phyloP scores from a whole-genome alignment of 1,140 invertebrate genomes.

The Papilio dardanus region DNA sequence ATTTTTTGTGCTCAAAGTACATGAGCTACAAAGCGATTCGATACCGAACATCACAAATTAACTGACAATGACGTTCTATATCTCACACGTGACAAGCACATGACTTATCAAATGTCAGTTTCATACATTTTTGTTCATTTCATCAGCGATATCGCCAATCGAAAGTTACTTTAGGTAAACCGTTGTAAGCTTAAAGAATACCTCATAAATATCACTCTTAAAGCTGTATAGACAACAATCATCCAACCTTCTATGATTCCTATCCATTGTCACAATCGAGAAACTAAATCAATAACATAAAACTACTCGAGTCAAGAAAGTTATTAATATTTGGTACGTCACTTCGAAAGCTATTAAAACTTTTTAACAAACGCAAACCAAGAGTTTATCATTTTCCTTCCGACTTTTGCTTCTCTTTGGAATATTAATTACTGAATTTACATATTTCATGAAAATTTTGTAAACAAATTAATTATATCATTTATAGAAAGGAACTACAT shows the following conservation, averaged over 20 bases:
- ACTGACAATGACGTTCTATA: too few relatives aligned
- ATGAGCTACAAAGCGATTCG: too few relatives aligned
- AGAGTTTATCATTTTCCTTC: background rate
- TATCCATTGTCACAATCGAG: background rate
- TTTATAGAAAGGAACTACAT: background rate
- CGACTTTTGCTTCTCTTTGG: background rate
- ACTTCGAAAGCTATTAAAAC: slow-evolving; percentile 15
- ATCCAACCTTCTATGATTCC: background rate
- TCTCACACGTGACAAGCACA: too few relatives aligned
- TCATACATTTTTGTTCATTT: too few relatives aligned
- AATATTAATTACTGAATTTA: slow-evolving; percentile 14
- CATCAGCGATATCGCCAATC: too few relatives aligned
- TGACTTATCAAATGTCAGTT: too few relatives aligned
- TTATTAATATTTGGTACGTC: background rate
- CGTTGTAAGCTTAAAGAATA: too few relatives aligned
- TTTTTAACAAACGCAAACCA: slow-evolving; percentile 15
- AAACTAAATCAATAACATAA: background rate
- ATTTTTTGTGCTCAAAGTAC: too few relatives aligned
- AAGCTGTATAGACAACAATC: too few relatives aligned
- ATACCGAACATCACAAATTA: too few relatives aligned
- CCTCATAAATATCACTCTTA: too few relatives aligned
- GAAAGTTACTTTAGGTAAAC: too few relatives aligned
- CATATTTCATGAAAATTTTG: slow-evolving; percentile 12
- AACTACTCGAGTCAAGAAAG: background rate
- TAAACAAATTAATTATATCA: slow-evolving; percentile 11